Evolutionary conservation across 2,888 invertebrate genomes (phyloP).

Genomic region (Brenthis hecate): DNA sequence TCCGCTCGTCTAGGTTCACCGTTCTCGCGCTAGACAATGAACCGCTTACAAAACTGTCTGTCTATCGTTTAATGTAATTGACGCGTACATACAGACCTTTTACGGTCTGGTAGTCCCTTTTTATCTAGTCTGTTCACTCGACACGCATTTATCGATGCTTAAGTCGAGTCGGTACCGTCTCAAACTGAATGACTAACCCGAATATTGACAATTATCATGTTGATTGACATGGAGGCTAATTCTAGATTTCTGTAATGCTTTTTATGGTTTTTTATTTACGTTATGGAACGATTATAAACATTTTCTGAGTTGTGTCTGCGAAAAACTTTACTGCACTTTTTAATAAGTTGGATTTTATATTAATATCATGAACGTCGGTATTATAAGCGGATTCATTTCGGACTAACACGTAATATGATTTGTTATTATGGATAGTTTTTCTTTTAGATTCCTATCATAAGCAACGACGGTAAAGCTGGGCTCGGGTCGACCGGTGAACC

Average conservation of each 20-base stretch:
- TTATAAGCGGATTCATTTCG: too few species aligned
- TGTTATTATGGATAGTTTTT: background rate
- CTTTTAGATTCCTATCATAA: slow-evolving; percentile 82
- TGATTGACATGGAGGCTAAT: slow-evolving; percentile 27
- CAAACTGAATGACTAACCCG: slow-evolving; percentile 34
- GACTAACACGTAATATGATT: too few species aligned
- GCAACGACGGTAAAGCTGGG: slow-evolving; percentile 84
- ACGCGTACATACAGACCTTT: slow-evolving; percentile 60
- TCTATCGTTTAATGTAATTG: slow-evolving; percentile 57
- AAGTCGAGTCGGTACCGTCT: slow-evolving; percentile 31
- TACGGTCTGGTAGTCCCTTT: slow-evolving; percentile 64
- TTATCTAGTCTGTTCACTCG: slow-evolving; percentile 39
- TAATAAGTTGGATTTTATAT: too few species aligned
- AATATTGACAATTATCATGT: slow-evolving; percentile 22
- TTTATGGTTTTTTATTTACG: background rate
- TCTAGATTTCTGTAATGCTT: slow-evolving; percentile 9
- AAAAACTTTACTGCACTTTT: too few species aligned
- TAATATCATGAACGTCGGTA: too few species aligned
- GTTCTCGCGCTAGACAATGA: slow-evolving; percentile 72
- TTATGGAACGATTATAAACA: too few species aligned
- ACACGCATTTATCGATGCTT: slow-evolving; percentile 40
- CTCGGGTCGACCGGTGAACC: slow-evolving; percentile 70
- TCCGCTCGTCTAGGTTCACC: slow-evolving; percentile 73
- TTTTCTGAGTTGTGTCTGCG: too few species aligned
- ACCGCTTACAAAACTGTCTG: slow-evolving; percentile 64